Base-by-base conservation (phyloP, 2,888 invertebrate genomes). In the Trichogramma dendrolimi region DNA sequence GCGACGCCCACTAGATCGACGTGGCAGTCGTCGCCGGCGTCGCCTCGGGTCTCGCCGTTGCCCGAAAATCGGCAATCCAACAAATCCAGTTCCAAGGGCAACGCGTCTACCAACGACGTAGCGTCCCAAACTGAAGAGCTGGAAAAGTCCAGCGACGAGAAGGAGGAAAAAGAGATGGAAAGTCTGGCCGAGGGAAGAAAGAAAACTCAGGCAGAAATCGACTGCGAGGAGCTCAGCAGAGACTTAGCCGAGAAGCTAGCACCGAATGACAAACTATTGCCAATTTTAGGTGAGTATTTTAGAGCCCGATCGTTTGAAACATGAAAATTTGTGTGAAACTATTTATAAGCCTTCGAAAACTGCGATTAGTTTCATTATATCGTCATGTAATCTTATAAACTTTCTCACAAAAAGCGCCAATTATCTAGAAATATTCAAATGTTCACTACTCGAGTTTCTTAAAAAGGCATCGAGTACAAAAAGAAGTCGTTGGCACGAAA, bases 121-220 rank as follows among this genome's bases (percentile, higher is more conserved):
- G 82, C 83, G 48, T 84, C 84, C 50, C 84, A 85, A 71, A 85
- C 85, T 3, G 85, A 84, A 58, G 61, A 69, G 4, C 61, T 73
- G 39, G 80, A 81, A 47, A 74, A 80, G 66, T 67, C 66, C 63
- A 72, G 63, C 8, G 55, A 69, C 49, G 56, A 58, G 4, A n/a
- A 42, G 38, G 27, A 50, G 14, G 68, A 67, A 11, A 48, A 39
- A 14, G 60, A 66, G 4, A 65, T 67, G 8, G 69, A 69, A 43
- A 55, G 65, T 1, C 81, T 83, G 50, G 77, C 84, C 27, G 79
- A 80, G 47, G 81, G 82, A 2, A 82, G 87, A 65, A 85, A 84
- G 71, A 87, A 86, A 69, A 81, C 85, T 51, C 84, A 86, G 68
- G 91, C 91, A 75, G 92, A 92, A 79, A 83, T 90, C 69, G 91